Base-by-base conservation (phyloP, 2,888 invertebrate genomes). In the Keiferia lycopersicella region DNA sequence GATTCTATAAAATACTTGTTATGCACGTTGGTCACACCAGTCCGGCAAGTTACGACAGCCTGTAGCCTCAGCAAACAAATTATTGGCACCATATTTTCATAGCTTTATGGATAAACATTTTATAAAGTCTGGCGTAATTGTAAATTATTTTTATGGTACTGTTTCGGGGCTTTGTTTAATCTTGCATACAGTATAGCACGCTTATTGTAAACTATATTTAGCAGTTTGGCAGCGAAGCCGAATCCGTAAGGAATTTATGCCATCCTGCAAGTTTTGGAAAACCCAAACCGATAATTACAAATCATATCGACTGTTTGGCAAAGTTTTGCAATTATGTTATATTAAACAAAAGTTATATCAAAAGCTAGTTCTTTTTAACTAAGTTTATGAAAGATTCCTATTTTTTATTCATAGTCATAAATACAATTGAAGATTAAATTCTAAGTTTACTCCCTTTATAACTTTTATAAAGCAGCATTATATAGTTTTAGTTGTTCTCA, bases 401-500 rank as follows among this genome's bases (percentile, higher is more conserved):
- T 34, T 34, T 4, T 34, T 1, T 16, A 45, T 45, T 45, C 45
- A 45, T 45, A 45, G 10, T 45, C 39, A 39, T 41, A 16, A 34
- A 34, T n/a, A n/a, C 45, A 16, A 45, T 16, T 3, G 16, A 45
- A 45, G 45, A 4, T 45, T 3, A 6, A 45, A 34, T 1, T 7
- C 6, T 45, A n/a, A 4, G 4, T 45, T 16, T 45, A 45, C 16
- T 41, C 6, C n/a, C 41, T 45, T 34, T 4, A 16, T 34, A 34
- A 30, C 16, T 56, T 56, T 30, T 12, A 11, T 1, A 11, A 34
- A 30, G 56, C 14, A 56, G 26, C 34, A 18, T 34, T 56, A 56
- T 34, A 53, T 56, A 18, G 58, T 39, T 58, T 58, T 39, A 20
- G 39, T 58, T 58, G 39, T 38, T 58, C 58, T 39, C 3, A 22